These are phyloP conservation scores for Invenusta paracnida DNA, from an alignment of 2,888 invertebrate species.

Conservation along the genomic window DNA sequence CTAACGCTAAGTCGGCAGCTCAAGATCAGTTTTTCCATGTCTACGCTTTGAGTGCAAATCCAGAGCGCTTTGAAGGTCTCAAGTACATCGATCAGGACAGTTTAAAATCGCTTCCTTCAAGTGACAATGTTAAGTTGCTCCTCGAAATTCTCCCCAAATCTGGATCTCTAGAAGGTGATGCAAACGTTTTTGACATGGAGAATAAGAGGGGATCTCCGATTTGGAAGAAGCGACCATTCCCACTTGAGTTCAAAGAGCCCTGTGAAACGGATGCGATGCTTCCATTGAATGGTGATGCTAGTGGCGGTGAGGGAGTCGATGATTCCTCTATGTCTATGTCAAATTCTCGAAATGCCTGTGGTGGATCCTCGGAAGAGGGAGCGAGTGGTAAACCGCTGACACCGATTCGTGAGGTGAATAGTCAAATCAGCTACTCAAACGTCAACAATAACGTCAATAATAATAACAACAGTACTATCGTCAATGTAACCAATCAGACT, in stretches of 20 bases:
- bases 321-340: not conserved
- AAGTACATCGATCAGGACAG: slow-evolving; percentile 57
- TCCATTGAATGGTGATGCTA: too few species aligned
- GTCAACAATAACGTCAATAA: not conserved
- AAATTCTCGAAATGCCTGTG: not conserved
- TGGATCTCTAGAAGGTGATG: not conserved
- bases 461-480: too few species aligned
- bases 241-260: not conserved
- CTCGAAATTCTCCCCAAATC: slow-evolving; percentile 45
- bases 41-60: not conserved
- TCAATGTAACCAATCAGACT: not conserved
- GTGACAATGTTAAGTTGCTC: slow-evolving; percentile 51
- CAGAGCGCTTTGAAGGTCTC: slow-evolving; percentile 51
- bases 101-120: slow-evolving; percentile 51
- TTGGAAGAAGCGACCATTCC: not conserved
- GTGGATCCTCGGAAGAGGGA: not conserved
- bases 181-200: not conserved
- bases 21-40: not conserved
- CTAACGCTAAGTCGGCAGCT: not conserved
- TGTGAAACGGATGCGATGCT: not conserved
- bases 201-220: not conserved
- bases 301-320: too few species aligned
- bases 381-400: not conserved
- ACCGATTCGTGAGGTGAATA: not conserved
- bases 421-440: not conserved